Evolutionary conservation across 2,888 invertebrate species (phyloP), one percentile per base, ranked within the genome.

Genomic region (Pherbina coryleti): DNA sequence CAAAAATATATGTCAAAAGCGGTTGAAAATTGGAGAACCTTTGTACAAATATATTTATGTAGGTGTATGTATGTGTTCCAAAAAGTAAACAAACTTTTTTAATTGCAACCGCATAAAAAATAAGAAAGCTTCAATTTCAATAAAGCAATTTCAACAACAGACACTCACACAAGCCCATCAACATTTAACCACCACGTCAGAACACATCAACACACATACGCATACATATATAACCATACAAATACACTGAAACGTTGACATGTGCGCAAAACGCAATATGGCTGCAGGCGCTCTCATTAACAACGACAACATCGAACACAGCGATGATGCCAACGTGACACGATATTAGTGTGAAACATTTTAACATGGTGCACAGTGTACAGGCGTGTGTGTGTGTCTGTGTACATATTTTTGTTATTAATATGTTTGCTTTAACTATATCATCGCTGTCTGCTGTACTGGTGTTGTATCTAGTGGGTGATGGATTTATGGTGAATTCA

Each of bases 271-370:
- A 44, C 11, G 11, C 57, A 60, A 60, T 19, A 67, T 67, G 44
- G 37, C 67, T 67, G 31, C 67, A 22, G 67, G 67, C 67, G 19
- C 19, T 11, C 14, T 37, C 67, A 67, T 67, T 67, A 67, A 37
- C 22, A 37, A 67, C 67, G 67, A 67, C 67, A 44, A 34, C 34
- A 37, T 22, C 37, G n/a, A n/a, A 19, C n/a, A 34, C 37, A 19
- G 22, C 34, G 14, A 22, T 19, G 37, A 34, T 22, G 28, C 22
- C 1, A 25, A 60, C 28, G 57, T 57, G 57, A 60, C 28, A 60
- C 5, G 22, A 7, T 22, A 11, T 55, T 44, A 28, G 60, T 8
- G 60, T 28, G 28, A 9, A 28, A 44, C 14, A 28, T 28, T 28
- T 19, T 22, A 57, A 57, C 22, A 25, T 57, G 22, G 19, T 60